Evolutionary conservation across 2,888 invertebrate species (phyloP), one percentile per base, ranked within the genome.

Genomic region (Melangyna quadrimaculata): DNA sequence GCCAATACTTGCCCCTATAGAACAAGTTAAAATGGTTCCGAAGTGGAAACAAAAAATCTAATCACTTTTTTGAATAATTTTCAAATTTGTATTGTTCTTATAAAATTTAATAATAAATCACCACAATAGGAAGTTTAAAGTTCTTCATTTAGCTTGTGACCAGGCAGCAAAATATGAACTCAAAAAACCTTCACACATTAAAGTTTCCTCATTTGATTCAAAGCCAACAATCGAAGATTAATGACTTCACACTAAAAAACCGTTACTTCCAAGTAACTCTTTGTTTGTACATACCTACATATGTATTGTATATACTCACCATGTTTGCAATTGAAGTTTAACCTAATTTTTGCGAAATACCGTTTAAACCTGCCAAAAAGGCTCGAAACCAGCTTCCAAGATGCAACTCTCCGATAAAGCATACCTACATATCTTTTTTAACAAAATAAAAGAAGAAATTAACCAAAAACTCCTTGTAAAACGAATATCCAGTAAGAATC

Each of bases 381-480:
- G 45, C 63, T 19, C 63, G 12, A 67, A 48, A 67, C 35, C 67
- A 67, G 51, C 67, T 35, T n/a, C 22, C 51, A 32, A 67, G 67
- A 51, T 51, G 45, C 67, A 35, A 32, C 24, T 51, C 10, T 51
- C 51, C 14, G 67, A 67, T 67, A 51, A 17, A 1, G 17, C 1
- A 2, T n/a, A n/a, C n/a, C 4, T 40, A 24, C 1, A 14, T 48
- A 22, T 12, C 17, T 9, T 4, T 12, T 1, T 67, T 51, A 24
- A 35, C 67, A 65, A 67, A 22, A 48, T 10, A 22, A 51, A 67
- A 67, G 22, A 73, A 63, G 35, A 65, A 17, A 74, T 59, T 22
- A 37, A 53, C 45, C 55, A 63, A 71, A 69, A 83, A 74, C 78
- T 74, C 82, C 51, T 51, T 83, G 78, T 61, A 67, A 37, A 80